Conservation (phyloP, 2,797 vertebrate genomes). For the Telmatherina bonti region DNA sequence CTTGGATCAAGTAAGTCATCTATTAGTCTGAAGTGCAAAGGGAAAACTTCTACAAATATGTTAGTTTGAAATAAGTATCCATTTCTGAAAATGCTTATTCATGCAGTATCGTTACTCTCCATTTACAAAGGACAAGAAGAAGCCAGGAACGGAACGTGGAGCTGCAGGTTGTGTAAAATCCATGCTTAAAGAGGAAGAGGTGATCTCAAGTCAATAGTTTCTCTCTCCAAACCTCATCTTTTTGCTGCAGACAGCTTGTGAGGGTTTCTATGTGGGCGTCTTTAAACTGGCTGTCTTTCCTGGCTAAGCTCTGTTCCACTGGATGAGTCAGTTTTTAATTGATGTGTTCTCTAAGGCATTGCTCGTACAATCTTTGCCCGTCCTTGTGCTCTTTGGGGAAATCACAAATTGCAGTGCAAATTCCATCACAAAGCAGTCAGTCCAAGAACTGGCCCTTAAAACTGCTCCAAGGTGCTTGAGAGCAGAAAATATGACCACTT, state of each 20-base stretch:
- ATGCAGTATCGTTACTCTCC: constrained; percentile 70
- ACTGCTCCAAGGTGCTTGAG: constrained; percentile 71
- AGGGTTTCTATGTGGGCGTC: constrained; percentile 41
- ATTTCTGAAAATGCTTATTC: constrained; percentile 65
- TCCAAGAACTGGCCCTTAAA: constrained; percentile 69
- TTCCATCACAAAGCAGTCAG: constrained; percentile 73
- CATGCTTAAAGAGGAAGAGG: constrained; percentile 38
- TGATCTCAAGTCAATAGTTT: constrained; percentile 45
- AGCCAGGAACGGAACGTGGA: constrained; percentile 53
- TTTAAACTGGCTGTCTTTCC: constrained; percentile 48
- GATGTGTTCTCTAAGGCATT: constrained; percentile 86
- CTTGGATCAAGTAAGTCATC: constrained; percentile 60
- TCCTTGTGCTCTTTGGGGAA: constrained; percentile 84
- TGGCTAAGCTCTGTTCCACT: constrained; percentile 71
- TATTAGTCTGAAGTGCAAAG: constrained; percentile 72
- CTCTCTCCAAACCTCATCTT: constrained; percentile 35
- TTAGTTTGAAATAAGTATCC: constrained; percentile 57
- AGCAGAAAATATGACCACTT: constrained; percentile 52
- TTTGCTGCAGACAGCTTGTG: constrained; percentile 51
- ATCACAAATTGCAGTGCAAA: constrained; percentile 82
- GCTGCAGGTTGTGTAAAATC: constrained; percentile 55
- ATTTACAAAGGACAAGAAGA: constrained; percentile 52
- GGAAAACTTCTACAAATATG: constrained; percentile 61
- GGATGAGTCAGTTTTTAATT: constrained; percentile 79
- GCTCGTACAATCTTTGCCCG: constrained; percentile 81